These are phyloP conservation scores for Metalampra italica DNA, from an alignment of 2,888 invertebrate genomes.

Conservation along the genomic window DNA sequence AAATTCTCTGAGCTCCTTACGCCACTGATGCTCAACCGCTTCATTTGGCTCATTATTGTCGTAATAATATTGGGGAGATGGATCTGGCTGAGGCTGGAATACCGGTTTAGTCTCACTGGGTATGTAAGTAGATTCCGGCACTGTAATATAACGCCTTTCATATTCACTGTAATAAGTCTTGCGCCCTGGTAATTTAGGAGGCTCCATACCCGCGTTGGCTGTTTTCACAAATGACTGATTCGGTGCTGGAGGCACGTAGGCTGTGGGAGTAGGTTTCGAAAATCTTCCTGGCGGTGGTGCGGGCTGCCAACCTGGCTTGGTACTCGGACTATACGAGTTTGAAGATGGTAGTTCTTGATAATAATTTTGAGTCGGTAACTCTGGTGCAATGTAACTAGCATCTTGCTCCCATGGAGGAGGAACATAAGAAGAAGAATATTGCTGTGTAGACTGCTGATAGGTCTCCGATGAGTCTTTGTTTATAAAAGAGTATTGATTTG, in stretches of 20 bases:
- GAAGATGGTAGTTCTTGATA: slow-evolving; percentile 41
- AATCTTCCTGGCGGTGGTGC: slow-evolving; percentile 44
- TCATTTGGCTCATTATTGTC: slow-evolving; percentile 64
- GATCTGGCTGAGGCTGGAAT: slow-evolving; percentile 62
- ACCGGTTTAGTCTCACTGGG: slow-evolving; percentile 52
- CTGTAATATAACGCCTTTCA: slow-evolving; percentile 68
- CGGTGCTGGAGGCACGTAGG: slow-evolving; percentile 69
- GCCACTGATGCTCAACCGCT: slow-evolving; percentile 66
- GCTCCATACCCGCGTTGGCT: slow-evolving; percentile 35
- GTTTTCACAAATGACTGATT: slow-evolving; percentile 69
- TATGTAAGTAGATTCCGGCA: slow-evolving; percentile 67
- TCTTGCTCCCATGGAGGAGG: slow-evolving; percentile 75
- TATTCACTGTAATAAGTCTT: slow-evolving; percentile 74
- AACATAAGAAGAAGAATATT: slow-evolving; percentile 61
- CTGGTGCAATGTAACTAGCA: slow-evolving; percentile 43
- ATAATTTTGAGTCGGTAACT: slow-evolving; percentile 46
- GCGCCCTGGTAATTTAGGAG: slow-evolving; percentile 53
- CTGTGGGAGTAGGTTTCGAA: slow-evolving; percentile 52
- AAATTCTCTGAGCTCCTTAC: slow-evolving; percentile 70
- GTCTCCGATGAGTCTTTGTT: slow-evolving; percentile 45
- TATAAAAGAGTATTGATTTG: slow-evolving; percentile 47
- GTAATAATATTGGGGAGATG: slow-evolving; percentile 68
- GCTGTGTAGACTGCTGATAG: slow-evolving; percentile 52
- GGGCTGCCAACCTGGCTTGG: slow-evolving; percentile 50
- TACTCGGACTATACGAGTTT: slow-evolving; percentile 30